Conservation (phyloP, 2,113 vertebrate species). For the Semicossyphus pulcher region DNA sequence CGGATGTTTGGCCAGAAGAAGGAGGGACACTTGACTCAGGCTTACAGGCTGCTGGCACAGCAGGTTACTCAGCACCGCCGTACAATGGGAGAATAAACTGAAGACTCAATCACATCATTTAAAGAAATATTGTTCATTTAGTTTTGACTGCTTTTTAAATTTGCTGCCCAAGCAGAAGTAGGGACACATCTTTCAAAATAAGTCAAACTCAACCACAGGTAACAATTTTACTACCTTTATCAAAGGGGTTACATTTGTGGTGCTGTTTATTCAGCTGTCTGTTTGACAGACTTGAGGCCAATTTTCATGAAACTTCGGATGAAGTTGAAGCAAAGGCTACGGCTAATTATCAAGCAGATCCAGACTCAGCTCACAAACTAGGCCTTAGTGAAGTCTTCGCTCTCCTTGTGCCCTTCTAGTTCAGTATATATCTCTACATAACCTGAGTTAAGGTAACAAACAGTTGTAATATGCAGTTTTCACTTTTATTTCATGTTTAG, state of each 20-base stretch:
- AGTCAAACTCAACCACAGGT: no score
- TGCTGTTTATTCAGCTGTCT: no score
- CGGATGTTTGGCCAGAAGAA: conserved; percentile 56
- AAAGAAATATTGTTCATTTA: not conserved
- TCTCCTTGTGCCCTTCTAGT: not conserved
- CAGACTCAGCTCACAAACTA: no score
- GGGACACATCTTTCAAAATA: not conserved
- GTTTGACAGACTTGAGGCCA: no score
- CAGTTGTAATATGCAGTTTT: not conserved
- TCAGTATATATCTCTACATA: not conserved
- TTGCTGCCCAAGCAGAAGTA: not conserved
- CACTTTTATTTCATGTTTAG: conserved; percentile 58
- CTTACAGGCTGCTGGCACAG: conserved; percentile 12
- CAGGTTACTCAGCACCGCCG: conserved; percentile 13
- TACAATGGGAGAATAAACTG: conserved; percentile 8
- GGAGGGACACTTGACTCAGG: conserved; percentile 36
- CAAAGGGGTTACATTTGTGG: no score
- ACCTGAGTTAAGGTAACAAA: conserved; percentile 1
- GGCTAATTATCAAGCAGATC: no score
- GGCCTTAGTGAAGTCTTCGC: no score
- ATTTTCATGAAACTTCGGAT: no score
- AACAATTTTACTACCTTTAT: no score
- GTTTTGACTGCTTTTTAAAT: not conserved
- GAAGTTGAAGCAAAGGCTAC: no score
- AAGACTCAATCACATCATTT: not conserved